Evolutionary conservation across 1,140 invertebrate genomes (phyloP), one percentile per base, ranked within the genome.

Genomic region (Temnothorax curvispinosus): DNA sequence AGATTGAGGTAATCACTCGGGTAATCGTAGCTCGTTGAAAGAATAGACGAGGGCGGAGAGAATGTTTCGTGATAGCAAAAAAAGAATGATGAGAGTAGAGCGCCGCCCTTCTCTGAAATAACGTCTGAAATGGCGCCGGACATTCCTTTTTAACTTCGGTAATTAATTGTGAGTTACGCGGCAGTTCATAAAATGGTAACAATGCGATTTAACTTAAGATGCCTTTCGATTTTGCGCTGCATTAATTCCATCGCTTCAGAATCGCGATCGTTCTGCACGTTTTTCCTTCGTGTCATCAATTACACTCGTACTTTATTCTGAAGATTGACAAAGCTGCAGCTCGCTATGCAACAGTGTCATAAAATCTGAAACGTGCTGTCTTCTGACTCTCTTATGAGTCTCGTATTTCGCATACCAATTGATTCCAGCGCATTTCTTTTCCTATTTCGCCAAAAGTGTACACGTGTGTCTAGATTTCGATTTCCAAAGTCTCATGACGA

Each of bases 111-210:
- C 38, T n/a, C 13, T 41, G n/a, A 13, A 82, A 74, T 54, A 60
- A 60, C 9, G 41, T 56, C 56, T 35, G 69, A 64, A 62, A 62
- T 11, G 32, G 27, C 13, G 41, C 50, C 38, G 80, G 67, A 82
- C 67, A 62, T 75, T 56, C 18, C 18, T 44, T 75, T 82, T 84
- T 75, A 75, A 84, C 80, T 84, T 84, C 50, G 4, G 54, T 75
- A 84, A 84, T 84, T 84, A 84, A 62, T 72, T 62, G 80, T 74
- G 50, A 82, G 67, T 74, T 50, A 75, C 41, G 41, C 41, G 38
- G n/a, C 41, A 41, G 41, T 82, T 41, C 54, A 75, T 75, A 58
- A 84, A 74, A 84, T 56, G 18, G n/a, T 56, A 50, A 62, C 67
- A 47, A 58, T 21, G 27, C 41, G 18, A 74, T 84, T 82, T 82